phyloP scores from a whole-genome alignment of 2,888 invertebrate genomes.

The Eupithecia pulchellata region DNA sequence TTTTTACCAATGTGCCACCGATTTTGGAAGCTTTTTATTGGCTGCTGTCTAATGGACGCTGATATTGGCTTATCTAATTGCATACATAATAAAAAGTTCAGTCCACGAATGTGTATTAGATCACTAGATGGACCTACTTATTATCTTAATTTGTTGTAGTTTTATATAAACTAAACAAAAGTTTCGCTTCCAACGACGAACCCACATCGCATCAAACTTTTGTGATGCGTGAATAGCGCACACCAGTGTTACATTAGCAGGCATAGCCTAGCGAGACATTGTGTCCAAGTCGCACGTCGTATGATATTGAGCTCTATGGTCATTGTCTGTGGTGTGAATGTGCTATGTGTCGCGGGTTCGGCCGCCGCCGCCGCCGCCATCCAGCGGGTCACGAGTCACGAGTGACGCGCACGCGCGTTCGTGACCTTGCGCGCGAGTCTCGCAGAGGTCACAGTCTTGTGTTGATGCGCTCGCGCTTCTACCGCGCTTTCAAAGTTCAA shows the following conservation, averaged over 20 bases:
- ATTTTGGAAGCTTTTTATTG: not conserved
- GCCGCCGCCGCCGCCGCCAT: conserved; percentile 58
- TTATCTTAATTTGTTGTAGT: not conserved
- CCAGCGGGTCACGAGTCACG: conserved; percentile 86
- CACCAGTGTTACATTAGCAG: conserved; percentile 60
- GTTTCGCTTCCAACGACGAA: conserved; percentile 33
- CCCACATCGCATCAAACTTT: not conserved
- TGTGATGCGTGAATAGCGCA: conserved; percentile 51
- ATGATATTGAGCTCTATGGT: conserved; percentile 73
- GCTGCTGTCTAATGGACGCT: too few relatives aligned
- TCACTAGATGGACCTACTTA: too few relatives aligned
- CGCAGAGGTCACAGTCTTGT: conserved; percentile 79
- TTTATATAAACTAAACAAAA: not conserved
- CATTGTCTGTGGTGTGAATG: conserved; percentile 65
- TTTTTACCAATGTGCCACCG: too few relatives aligned
- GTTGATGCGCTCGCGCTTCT: conserved; percentile 73
- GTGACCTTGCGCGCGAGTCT: conserved; percentile 84
- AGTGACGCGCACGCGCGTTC: conserved; percentile 83
- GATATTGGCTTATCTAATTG: too few relatives aligned
- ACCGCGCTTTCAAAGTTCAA: conserved; percentile 65
- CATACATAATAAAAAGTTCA: too few relatives aligned
- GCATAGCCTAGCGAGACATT: conserved; percentile 59
- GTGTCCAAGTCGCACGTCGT: conserved; percentile 55
- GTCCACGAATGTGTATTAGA: too few relatives aligned
- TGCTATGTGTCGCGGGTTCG: conserved; percentile 54